Percentiles rank a stretch among this genome's conserved stretches.
Conservation (phyloP, 1,140 invertebrate species). For the Lordiphosa clarofinis region DNA sequence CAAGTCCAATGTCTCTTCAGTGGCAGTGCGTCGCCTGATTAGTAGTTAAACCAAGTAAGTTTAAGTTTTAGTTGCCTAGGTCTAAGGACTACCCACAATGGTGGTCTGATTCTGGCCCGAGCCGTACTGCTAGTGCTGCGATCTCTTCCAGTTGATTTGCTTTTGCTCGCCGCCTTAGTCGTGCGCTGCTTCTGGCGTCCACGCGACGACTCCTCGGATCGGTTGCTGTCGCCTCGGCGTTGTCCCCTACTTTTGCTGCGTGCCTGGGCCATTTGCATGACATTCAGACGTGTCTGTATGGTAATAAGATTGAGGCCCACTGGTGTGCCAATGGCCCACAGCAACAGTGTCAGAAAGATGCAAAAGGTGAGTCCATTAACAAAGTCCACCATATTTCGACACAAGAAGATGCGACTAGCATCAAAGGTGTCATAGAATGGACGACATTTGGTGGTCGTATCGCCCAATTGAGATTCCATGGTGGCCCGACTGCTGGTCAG, state of each 20-base stretch:
- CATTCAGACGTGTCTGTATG: slow-evolving; percentile 63
- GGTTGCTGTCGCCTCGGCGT: slow-evolving; percentile 16
- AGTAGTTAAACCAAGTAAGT: neutral
- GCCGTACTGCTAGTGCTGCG: slow-evolving; percentile 42
- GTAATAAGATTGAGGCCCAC: slow-evolving; percentile 76
- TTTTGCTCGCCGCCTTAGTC: slow-evolving; percentile 33
- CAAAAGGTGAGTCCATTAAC: slow-evolving; percentile 84
- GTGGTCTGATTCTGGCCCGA: slow-evolving; percentile 42
- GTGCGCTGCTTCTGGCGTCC: slow-evolving; percentile 14
- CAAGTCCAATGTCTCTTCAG: slow-evolving; percentile 68
- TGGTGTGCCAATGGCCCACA: slow-evolving; percentile 79
- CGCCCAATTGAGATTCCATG: slow-evolving; percentile 83
- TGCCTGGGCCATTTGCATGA: slow-evolving; percentile 41
- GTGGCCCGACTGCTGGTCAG: slow-evolving; percentile 85
- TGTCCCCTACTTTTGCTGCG: slow-evolving; percentile 44
- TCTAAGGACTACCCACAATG: slow-evolving; percentile 44
- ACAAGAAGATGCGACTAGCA: slow-evolving; percentile 84
- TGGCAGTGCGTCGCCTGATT: slow-evolving; percentile 63
- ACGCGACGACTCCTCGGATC: slow-evolving; percentile 36
- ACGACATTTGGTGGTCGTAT: slow-evolving; percentile 85
- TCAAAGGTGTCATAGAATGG: slow-evolving; percentile 87
- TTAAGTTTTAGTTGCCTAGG: neutral
- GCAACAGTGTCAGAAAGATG: slow-evolving; percentile 73
- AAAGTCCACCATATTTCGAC: slow-evolving; percentile 86
- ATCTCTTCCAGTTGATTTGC: slow-evolving; percentile 15